These are phyloP conservation scores for Acleris sparsana DNA, from an alignment of 2,888 invertebrate species.

Conservation along the genomic window DNA sequence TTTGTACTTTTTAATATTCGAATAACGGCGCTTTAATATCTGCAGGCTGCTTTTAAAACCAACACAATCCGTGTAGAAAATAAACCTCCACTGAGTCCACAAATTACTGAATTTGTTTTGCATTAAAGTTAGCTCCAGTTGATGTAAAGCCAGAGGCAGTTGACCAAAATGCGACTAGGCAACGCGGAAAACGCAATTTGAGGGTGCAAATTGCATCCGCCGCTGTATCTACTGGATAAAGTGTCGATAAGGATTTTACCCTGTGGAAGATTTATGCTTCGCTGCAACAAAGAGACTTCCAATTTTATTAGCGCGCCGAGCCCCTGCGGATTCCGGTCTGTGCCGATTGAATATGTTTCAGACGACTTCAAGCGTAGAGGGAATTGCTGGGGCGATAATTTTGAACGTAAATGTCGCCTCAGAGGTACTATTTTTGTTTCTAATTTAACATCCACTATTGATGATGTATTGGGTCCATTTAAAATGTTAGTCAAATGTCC, in stretches of 20 bases:
- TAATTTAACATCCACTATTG: not conserved
- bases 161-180: conserved; percentile 51
- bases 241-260: conserved; percentile 50
- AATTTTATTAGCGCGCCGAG: conserved; percentile 39
- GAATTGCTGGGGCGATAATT: conserved; percentile 3
- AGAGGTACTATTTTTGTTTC: not conserved
- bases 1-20: not conserved
- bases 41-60: conserved; percentile 4
- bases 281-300: conserved; percentile 46
- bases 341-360: conserved; percentile 38
- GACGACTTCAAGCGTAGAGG: conserved; percentile 27
- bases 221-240: conserved; percentile 48
- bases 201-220: conserved; percentile 57
- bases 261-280: conserved; percentile 45
- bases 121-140: conserved; percentile 18
- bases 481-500: not conserved
- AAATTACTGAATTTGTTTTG: conserved; percentile 22
- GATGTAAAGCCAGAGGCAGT: conserved; percentile 35
- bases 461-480: not conserved
- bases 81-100: conserved; percentile 14
- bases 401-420: not conserved
- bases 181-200: conserved; percentile 54
- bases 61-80: conserved; percentile 12
- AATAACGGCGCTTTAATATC: not conserved
- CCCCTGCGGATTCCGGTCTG: conserved; percentile 33